Conservation (phyloP, 2,797 vertebrate species). For the Podargus strigoides region DNA sequence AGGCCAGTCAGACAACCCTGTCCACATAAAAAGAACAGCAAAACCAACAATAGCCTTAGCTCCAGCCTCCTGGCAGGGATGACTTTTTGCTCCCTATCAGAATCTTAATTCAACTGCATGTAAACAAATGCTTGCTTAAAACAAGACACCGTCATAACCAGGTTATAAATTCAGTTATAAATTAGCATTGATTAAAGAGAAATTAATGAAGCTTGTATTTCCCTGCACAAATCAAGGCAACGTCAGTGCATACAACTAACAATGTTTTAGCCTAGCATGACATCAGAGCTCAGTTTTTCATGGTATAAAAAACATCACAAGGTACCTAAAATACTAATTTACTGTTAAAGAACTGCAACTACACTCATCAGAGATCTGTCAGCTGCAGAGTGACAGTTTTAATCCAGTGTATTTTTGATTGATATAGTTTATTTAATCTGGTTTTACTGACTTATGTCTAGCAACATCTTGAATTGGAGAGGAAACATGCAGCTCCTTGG, state of each 20-base stretch:
- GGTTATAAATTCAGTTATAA: neutral
- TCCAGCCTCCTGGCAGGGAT: neutral
- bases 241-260: neutral
- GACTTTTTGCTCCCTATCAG: neutral
- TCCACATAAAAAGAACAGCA: neutral
- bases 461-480: neutral
- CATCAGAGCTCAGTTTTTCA: neutral
- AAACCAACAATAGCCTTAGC: fast-evolving
- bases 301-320: neutral
- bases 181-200: neutral
- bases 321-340: neutral
- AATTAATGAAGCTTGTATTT: neutral
- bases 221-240: neutral
- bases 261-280: neutral
- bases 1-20: neutral
- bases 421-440: neutral
- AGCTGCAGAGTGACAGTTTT: neutral
- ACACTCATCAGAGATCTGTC: neutral
- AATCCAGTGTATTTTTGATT: neutral
- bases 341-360: neutral
- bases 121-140: neutral
- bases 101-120: neutral
- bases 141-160: neutral
- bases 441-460: neutral
- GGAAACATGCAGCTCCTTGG: neutral